A percentile compares a stretch with the other conserved stretches of the same genome.
These are phyloP conservation scores for Capreolus pygargus DNA, from an alignment of 2,113 vertebrate species.

Conservation along the genomic window DNA sequence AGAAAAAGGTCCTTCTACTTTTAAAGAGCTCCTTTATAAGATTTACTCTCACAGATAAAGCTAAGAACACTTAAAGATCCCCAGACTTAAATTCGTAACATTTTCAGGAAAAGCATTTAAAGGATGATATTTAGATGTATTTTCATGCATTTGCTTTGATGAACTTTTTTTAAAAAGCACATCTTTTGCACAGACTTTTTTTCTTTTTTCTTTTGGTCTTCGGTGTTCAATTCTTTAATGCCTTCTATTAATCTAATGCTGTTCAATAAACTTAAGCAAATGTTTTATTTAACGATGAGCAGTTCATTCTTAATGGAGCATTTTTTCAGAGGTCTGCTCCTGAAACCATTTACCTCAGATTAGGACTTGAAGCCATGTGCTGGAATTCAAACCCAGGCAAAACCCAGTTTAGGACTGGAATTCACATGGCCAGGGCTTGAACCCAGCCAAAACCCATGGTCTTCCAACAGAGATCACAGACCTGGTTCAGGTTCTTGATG, in stretches of 20 bases:
- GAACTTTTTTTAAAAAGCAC: background rate
- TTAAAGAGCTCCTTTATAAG: background rate
- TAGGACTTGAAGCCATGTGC: too few relatives aligned
- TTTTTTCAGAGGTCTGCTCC: background rate
- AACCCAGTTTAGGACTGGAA: background rate
- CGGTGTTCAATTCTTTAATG: background rate
- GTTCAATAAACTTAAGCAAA: slow-evolving; percentile 53
- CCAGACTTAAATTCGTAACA: slow-evolving; percentile 2
- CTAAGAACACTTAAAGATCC: background rate
- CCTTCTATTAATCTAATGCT: background rate
- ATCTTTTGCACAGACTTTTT: background rate
- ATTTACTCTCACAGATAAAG: background rate
- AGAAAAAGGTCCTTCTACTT: background rate
- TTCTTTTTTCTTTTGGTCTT: background rate
- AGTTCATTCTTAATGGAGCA: background rate
- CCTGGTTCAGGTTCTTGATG: background rate
- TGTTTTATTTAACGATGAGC: slow-evolving; percentile 23
- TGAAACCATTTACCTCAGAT: background rate
- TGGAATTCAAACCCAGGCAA: background rate
- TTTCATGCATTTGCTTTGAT: background rate
- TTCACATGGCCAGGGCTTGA: background rate
- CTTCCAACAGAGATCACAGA: background rate
- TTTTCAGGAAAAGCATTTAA: background rate
- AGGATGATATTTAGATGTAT: background rate
- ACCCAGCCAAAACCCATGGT: background rate